Evolutionary conservation across 1,140 invertebrate genomes (phyloP).

Genomic region (Anthonomus grandis): DNA sequence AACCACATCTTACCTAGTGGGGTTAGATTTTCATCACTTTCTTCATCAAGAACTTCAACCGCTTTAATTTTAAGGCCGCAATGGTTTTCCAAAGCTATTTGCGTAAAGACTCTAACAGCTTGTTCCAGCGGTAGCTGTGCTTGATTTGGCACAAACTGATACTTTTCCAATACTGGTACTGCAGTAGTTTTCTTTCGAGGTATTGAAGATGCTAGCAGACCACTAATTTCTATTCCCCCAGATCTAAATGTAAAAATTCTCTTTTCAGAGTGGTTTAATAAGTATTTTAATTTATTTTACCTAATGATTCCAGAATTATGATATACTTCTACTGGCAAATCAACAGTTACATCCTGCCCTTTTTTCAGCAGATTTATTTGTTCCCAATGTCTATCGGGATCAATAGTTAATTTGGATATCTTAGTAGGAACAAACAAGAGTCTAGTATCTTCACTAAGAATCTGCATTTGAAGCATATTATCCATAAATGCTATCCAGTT

Average conservation of each 20-base stretch:
- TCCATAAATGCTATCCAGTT: constrained; percentile 94
- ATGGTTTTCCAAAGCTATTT: constrained; percentile 78
- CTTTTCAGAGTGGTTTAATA: not conserved
- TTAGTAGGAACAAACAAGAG: constrained; percentile 80
- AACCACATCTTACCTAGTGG: constrained; percentile 7
- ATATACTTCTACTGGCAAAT: constrained; percentile 13
- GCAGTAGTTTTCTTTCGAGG: constrained; percentile 61
- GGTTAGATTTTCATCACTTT: not conserved
- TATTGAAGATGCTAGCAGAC: constrained; percentile 76
- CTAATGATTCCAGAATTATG: constrained; percentile 11
- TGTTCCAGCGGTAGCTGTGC: constrained; percentile 40
- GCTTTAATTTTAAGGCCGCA: constrained; percentile 65
- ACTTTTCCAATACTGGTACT: constrained; percentile 69
- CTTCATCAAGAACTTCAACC: constrained; percentile 62
- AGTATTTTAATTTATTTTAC: constrained; percentile 3
- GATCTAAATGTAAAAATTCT: constrained; percentile 51
- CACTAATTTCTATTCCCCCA: constrained; percentile 81
- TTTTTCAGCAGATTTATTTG: constrained; percentile 28
- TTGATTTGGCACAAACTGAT: constrained; percentile 71
- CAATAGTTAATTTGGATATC: constrained; percentile 75
- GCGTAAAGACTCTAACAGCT: constrained; percentile 57
- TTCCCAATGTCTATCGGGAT: constrained; percentile 66
- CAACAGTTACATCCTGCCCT: not conserved
- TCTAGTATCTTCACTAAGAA: constrained; percentile 69
- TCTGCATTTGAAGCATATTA: constrained; percentile 85